A percentile compares a stretch with the other conserved stretches of the same genome.
phyloP scores from a whole-genome alignment of 2,797 vertebrate species.

The Anomalospiza imberbis region DNA sequence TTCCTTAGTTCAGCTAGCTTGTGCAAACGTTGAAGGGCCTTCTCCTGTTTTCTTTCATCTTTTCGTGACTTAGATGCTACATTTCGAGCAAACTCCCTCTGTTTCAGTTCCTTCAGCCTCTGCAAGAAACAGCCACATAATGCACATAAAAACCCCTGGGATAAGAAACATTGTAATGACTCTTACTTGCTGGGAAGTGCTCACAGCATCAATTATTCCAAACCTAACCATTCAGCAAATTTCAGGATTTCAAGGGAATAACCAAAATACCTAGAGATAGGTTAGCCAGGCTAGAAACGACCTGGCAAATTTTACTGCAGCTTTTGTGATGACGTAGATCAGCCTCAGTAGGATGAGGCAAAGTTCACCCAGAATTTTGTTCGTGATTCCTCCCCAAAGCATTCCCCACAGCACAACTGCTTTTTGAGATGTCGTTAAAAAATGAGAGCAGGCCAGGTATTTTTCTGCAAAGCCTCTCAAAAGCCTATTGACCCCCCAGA shows the following conservation, averaged over 20 bases:
- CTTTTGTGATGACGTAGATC: background rate
- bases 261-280: background rate
- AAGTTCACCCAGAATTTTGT: background rate
- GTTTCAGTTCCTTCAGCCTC: constrained; percentile 88
- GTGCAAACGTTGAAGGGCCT: constrained; percentile 84
- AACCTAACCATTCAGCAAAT: background rate
- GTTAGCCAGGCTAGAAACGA: background rate
- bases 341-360: background rate
- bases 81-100: constrained; percentile 87
- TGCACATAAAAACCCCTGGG: background rate
- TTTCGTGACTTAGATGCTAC: constrained; percentile 85
- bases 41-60: constrained; percentile 86
- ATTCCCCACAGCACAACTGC: background rate
- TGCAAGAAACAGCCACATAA: constrained; percentile 57
- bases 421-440: background rate
- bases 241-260: background rate
- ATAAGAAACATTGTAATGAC: background rate
- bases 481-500: background rate
- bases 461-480: background rate
- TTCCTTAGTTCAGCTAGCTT: constrained; percentile 82
- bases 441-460: background rate
- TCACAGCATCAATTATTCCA: background rate
- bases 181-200: background rate
- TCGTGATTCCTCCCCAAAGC: background rate
- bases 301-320: background rate